A percentile compares a stretch with the other conserved stretches of the same genome.
phyloP scores from a whole-genome alignment of 2,113 vertebrate species.

The Salvator merianae region DNA sequence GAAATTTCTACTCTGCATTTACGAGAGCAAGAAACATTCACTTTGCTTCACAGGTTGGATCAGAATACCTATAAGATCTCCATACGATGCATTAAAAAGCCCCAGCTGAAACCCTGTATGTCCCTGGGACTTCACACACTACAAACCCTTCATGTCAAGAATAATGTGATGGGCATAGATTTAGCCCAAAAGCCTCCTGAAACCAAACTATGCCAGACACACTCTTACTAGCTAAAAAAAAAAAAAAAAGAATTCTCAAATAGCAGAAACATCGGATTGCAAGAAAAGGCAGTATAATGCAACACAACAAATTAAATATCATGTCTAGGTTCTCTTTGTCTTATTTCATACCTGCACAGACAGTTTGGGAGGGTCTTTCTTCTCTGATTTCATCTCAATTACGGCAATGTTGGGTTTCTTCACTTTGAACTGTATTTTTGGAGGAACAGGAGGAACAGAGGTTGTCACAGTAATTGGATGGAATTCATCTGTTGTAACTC shows the following conservation, averaged over 20 bases:
- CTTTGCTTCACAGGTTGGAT: neutral
- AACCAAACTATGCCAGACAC: neutral
- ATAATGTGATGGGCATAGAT: neutral
- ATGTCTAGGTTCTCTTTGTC: neutral
- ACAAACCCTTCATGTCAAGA: too few relatives aligned
- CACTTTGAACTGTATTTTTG: slow-evolving; percentile 49
- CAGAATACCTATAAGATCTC: neutral
- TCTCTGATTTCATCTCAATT: slow-evolving; percentile 74
- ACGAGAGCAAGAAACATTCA: neutral
- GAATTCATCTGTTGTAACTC: slow-evolving; percentile 57
- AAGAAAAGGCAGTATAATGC: neutral
- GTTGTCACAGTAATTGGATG: slow-evolving; percentile 74
- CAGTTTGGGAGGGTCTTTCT: slow-evolving; percentile 74
- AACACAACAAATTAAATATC: neutral
- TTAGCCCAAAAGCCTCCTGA: neutral
- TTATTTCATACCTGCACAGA: slow-evolving; percentile 78
- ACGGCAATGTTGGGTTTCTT: slow-evolving; percentile 75
- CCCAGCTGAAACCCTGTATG: neutral
- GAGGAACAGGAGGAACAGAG: slow-evolving; percentile 68
- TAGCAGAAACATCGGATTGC: neutral
- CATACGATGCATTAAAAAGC: neutral
- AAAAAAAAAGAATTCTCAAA: neutral
- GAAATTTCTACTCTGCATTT: neutral
- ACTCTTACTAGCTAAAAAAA: neutral
- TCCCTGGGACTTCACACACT: neutral